Evolutionary conservation across 2,113 vertebrate genomes (phyloP).

Genomic region (Pagrus major): DNA sequence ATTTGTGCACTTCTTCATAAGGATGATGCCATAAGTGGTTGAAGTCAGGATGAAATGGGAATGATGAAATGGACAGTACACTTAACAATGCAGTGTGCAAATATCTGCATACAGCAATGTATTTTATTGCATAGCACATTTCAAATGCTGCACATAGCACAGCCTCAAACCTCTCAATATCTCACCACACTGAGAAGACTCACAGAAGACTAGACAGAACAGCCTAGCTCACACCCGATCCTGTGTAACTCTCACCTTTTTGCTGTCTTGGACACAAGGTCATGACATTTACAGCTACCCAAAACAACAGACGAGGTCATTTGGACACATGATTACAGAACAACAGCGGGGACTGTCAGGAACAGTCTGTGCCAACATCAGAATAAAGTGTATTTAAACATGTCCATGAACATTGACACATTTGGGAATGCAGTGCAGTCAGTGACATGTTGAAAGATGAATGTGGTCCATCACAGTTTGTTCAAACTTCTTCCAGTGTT

Average conservation of each 20-base stretch:
- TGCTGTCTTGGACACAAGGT: slow-evolving; percentile 31
- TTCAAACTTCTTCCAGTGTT: neutral
- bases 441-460: neutral
- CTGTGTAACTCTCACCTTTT: neutral
- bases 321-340: slow-evolving; percentile 10
- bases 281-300: slow-evolving; percentile 13
- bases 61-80: neutral
- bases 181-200: neutral
- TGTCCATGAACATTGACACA: slow-evolving; percentile 37
- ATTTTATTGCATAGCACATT: neutral
- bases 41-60: neutral
- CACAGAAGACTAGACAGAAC: neutral
- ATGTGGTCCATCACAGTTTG: neutral
- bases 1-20: neutral
- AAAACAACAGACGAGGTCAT: slow-evolving; percentile 57
- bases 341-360: slow-evolving; percentile 12
- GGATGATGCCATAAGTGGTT: too few species aligned
- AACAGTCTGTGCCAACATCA: slow-evolving; percentile 23
- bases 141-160: too few species aligned
- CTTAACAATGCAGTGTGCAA: neutral
- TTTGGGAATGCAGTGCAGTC: neutral
- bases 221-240: neutral
- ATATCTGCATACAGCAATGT: neutral
- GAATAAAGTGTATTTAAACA: slow-evolving; percentile 40
- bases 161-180: neutral